Base-by-base conservation (phyloP, 2,113 vertebrate species). In the Parus major region DNA sequence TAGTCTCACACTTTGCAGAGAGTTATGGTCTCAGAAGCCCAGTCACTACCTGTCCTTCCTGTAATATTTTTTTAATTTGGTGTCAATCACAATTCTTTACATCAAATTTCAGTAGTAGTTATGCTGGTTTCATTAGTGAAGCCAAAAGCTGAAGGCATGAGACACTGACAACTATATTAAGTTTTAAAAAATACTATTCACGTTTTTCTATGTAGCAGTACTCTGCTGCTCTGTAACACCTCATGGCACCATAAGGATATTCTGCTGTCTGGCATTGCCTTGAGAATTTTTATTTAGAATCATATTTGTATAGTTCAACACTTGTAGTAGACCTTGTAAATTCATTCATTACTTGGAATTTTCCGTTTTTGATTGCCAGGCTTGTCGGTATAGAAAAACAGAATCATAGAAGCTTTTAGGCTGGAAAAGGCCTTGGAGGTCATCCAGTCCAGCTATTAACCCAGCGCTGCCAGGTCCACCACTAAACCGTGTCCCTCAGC, bases 241-340 rank as follows among this genome's bases (percentile, higher is more conserved):
- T 61, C 33, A 9, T 71, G 88, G 78, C 16, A 41, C 27, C n/a
- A 46, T 77, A 21, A 68, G 16, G 55, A 15, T 80, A 19, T 56
- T 61, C 82, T 91, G 6, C 21, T 78, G 18, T 78, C 70, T 56
- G 33, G 18, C 8, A 1, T 47, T 82, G 27, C 35, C 27, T 81
- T 55, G 42, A 33, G 63, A 47, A 66, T 59, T 88, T 50, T 72
- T 36, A 65, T 80, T 73, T 88, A 57, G 46, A 77, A 31, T 28
- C 16, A 7, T 44, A 46, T 61, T 64, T 80, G 2, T 72, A 5
- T n/a, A 49, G 36, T 53, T 86, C 2, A 27, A 21, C 0, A 2
- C 28, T 39, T 39, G 39, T 39, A 39, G 39, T 81, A 86, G 46
- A 27, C 28, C 29, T 86, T 41, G 10, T 61, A 59, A 81, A 2